Evolutionary conservation across 2,797 vertebrate species (phyloP), one percentile per base, ranked within the genome.

Genomic region (Hydrophis major): DNA sequence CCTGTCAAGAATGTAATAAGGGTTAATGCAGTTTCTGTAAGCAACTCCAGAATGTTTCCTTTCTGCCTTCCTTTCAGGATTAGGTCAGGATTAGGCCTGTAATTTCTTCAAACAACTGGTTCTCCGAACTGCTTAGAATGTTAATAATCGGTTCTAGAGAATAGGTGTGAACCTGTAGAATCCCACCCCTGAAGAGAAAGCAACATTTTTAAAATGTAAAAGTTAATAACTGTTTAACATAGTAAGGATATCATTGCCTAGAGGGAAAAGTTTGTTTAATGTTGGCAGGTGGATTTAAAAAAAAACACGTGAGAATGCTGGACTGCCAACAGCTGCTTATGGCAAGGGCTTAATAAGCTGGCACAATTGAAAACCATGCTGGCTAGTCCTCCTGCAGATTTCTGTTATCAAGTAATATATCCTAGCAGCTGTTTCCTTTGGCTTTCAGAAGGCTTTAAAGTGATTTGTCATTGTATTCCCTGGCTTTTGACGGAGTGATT

Each of bases 381-480:
- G 47, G 27, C 61, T 90, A 83, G 60, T 66, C 60, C n/a, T 37
- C 60, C 1, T 53, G 60, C 53, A 87, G 60, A 27, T 90, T 89
- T 56, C 42, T 42, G 60, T 47, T 87, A 87, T 66, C 27, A 60
- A 61, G 32, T 4, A 12, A 37, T 42, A 25, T 14, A 57, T 11
- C 69, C 83, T 25, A 32, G 37, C 60, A 69, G 78, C 59, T 63
- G 37, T n/a, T 63, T 59, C 89, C 83, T 69, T 53, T 57, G 16
- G 28, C 20, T 93, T 93, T 90, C 20, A 55, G 55, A 90, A 89
- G 83, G 12, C 37, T 50, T 59, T 69, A 57, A 93, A 90, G 28
- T 47, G 25, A 10, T 90, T 57, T 47, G 12, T 69, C 22, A 57
- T 87, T 87, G 55, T n/a, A 86, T 83, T 22, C 74, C 53, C 14